Evolutionary conservation across 2,797 vertebrate species (phyloP), one percentile per base, ranked within the genome.

Genomic region (Dicrostonyx torquatus): DNA sequence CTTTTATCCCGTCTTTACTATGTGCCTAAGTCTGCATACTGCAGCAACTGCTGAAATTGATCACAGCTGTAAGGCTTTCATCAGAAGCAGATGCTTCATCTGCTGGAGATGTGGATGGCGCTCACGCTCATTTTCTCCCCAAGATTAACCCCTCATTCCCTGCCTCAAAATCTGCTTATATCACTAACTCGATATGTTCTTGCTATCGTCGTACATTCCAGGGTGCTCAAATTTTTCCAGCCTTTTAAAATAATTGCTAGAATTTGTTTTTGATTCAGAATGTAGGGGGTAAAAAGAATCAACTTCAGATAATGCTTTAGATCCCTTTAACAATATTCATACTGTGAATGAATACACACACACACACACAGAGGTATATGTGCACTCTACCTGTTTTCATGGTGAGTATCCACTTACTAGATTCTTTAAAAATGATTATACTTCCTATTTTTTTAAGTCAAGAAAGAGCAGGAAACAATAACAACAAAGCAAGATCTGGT

Each of bases 1-100:
- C 97, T 97, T 97, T 97, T 93, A 97, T 97, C 94, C 96, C 90
- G 0, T 95, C 95, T 95, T 97, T 95, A 95, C 82, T 91, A 68
- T 87, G 94, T 94, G 95, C 82, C 88, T 97, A 95, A 90, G 91
- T 94, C 94, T 95, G 93, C 66, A 91, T 87, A 75, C 87, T 26
- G 0, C 8, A 62, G 75, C 76, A 73, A 87, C 55, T n/a, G 87
- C 91, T 95, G 60, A 87, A 96, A 96, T 95, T 92, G 95, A 94
- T 96, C 94, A 50, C 97, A 97, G 95, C 96, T 97, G 95, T 45
- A 45, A 60, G 26, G 1, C 58, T 84, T 90, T 89, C 94, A 83
- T 93, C 82, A 14, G 24, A 34, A 26, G 87, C 92, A 94, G 91
- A 73, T 94, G 94, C 83, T 82, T 93, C 84, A 84, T 92, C 87